phyloP scores from a whole-genome alignment of 2,113 vertebrate genomes.

The Dascyllus trimaculatus region DNA sequence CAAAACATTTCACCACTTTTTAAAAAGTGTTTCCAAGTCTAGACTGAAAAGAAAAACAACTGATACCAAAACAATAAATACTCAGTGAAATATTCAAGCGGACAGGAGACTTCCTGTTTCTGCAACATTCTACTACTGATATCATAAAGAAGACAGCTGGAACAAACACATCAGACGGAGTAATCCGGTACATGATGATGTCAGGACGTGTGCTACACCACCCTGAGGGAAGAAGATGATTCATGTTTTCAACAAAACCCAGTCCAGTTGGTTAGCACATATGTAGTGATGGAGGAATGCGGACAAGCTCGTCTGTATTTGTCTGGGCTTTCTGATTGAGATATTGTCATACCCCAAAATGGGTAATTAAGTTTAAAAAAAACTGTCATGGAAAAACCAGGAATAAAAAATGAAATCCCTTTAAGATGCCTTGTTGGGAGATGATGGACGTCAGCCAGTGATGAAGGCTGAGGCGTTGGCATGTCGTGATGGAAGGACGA shows the following conservation, averaged over 20 bases:
- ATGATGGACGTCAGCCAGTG: constrained; percentile 25
- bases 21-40: constrained; percentile 48
- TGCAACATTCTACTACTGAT: constrained; percentile 9
- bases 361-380: constrained; percentile 38
- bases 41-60: constrained; percentile 25
- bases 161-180: background rate
- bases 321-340: background rate
- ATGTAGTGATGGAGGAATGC: background rate
- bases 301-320: background rate
- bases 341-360: constrained; percentile 47
- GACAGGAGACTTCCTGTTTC: constrained; percentile 4
- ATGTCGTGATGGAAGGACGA: background rate
- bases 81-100: background rate
- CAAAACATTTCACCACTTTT: constrained; percentile 38
- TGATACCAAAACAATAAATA: constrained; percentile 65
- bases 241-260: background rate
- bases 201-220: background rate
- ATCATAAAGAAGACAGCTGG: background rate
- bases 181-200: constrained; percentile 14
- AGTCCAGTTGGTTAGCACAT: background rate
- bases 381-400: constrained; percentile 3
- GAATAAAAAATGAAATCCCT: constrained; percentile 43
- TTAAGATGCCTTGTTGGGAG: constrained; percentile 19
- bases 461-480: constrained; percentile 26
- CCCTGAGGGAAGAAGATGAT: background rate